Base-by-base conservation (phyloP, 2,113 vertebrate species). In the Psilopogon haemacephalus region DNA sequence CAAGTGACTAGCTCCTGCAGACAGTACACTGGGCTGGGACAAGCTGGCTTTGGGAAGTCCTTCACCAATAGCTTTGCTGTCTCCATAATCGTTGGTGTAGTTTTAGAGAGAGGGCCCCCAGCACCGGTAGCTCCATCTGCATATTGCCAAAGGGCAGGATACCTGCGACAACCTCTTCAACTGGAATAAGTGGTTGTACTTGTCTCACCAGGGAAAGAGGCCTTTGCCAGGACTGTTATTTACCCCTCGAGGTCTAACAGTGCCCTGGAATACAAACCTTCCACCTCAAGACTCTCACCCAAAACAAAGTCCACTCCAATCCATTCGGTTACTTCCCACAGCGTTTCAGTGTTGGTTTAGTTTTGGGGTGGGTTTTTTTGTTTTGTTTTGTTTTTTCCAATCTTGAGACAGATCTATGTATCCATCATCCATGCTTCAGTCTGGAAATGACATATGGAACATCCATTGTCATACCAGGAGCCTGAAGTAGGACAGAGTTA, bases 401-500 rank as follows among this genome's bases (percentile, higher is more conserved):
- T 56, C 20, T 37, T 74, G 27, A 73, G 65, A 30, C 17, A 32
- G 46, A 42, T 83, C 42, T 24, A 6, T 26, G 11, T 84, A 24
- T 63, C 46, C 17, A 20, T 91, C 44, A 37, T n/a, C 46, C 17
- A 3, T 86, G 38, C 55, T 82, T 74, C 42, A 52, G 52, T 83
- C 81, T 84, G 74, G 32, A 58, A 75, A 64, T 64, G 63, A 54
- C 63, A 48, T 88, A 27, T 37, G 32, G 76, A 91, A 33, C 33
- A 62, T 86, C 86, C 10, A 20, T 92, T 93, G 85, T 84, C 24
- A 10, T 89, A 84, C 30, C 56, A 81, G 73, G 62, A 83, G 33
- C 54, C 69, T 93, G 88, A 92, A 94, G 56, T 72, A 76, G 84
- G 82, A 48, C 56, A 86, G 60, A 87, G 55, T 48, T 73, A 76